Base-by-base conservation (phyloP, 2,888 invertebrate genomes). In the Noctua janthe region DNA sequence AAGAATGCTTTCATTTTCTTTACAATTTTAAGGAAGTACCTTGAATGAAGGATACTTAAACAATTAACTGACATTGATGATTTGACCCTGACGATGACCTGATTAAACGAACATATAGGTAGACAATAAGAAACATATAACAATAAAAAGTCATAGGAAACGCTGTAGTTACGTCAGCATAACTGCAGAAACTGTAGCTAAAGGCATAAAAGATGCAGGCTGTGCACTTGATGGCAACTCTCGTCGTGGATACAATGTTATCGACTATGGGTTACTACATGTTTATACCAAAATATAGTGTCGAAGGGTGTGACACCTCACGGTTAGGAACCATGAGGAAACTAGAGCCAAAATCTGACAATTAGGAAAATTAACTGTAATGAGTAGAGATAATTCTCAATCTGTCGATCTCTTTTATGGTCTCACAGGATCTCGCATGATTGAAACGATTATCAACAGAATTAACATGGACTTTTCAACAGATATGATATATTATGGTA, bases 131-230 rank as follows among this genome's bases (percentile, higher is more conserved):
- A 39, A 39, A 35, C 2, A 76, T 66, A 29, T 15, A 23, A 2
- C 62, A 62, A 11, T 81, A 77, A 78, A 74, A 35, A 17, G 17
- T 17, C 4, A 51, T 64, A 73, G 20, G 8, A 66, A 71, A 47
- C 29, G 29, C 51, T 23, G 35, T 13, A 70, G 69, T 71, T 54
- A 76, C 66, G 81, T 71, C 29, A 76, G n/a, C 20, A 56, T 51
- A 78, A 39, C 74, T 66, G 69, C 80, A 82, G 78, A 70, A 76
- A 78, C 82, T 80, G 64, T 17, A 66, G 64, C 83, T 56, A 71
- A 79, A 75, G 59, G 49, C 70, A 84, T 78, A 78, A 84, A 86
- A 72, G 62, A 81, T 78, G 74, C 66, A 86, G 64, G 76, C 64
- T 51, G 76, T 70, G 43, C 67, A 71, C 66, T 86, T 85, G 78